Evolutionary conservation across 2,888 invertebrate genomes (phyloP), one percentile per base, ranked within the genome.

Genomic region (Belgica antarctica): DNA sequence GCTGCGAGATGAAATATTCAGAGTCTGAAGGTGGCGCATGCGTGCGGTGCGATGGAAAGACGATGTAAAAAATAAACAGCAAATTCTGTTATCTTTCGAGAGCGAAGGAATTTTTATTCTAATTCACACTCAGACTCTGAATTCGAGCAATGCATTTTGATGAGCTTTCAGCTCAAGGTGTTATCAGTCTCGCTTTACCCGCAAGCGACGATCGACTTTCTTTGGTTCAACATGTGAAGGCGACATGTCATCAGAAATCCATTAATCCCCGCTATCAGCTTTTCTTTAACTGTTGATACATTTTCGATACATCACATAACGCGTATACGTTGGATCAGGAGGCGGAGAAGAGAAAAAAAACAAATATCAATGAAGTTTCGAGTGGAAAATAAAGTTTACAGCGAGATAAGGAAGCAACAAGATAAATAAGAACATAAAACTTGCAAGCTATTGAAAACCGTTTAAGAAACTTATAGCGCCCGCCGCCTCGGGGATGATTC

Each of bases 181-280:
- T 31, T 31, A 31, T 7, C 31, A 31, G 10, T 7, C 5, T 31
- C 41, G 15, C 2, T 41, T 41, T 41, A n/a, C n/a, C 41, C 41
- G 2, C 10, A 15, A 41, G 41, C 41, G n/a, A n/a, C 2, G 10
- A 41, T 15, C 12, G 10, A 41, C 12, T 36, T 62, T 62, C 1
- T 4, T 62, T 41, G 27, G 17, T 10, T 62, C 41, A 63, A 19
- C 27, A 22, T 19, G 12, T 57, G 57, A 57, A 22, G n/a, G 61
- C 27, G 10, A 10, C 36, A 10, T 3, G 41, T 63, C 36, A 63
- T 63, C 63, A 63, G 41, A 63, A 63, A 63, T 34, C 36, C 63
- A 63, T 63, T 63, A 63, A 63, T 22, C 17, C 12, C 22, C n/a
- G 2, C 28, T 62, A 62, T 62, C 52, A 19, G 10, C 41, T 41